phyloP scores from a whole-genome alignment of 1,140 invertebrate species.

The Cheumatopsyche charites region DNA sequence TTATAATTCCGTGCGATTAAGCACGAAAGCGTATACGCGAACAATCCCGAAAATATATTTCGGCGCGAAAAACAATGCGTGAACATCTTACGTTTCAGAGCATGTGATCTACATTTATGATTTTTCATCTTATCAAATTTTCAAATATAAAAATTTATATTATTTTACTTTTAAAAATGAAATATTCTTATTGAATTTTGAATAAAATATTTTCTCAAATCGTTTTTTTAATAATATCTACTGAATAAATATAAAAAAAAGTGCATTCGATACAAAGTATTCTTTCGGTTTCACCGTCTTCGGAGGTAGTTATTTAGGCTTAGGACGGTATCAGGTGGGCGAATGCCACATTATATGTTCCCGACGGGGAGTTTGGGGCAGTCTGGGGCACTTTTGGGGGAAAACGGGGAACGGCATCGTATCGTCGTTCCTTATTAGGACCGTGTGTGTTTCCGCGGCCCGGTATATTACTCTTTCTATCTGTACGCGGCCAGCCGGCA shows the following conservation, averaged over 20 bases:
- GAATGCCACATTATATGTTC: background rate
- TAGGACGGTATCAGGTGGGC: conserved; percentile 16
- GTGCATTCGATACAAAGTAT: no score
- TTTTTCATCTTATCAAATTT: no score
- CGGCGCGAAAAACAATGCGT: background rate
- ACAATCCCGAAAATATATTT: conserved; percentile 1
- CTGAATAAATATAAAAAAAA: no score
- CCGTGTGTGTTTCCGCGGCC: conserved; percentile 44
- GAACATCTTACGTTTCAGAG: no score
- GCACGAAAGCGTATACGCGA: background rate
- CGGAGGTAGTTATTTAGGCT: conserved; percentile 12
- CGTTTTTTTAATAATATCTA: no score
- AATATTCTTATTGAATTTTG: no score
- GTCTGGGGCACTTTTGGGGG: background rate
- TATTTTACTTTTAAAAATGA: no score
- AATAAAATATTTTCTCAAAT: no score
- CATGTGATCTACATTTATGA: no score
- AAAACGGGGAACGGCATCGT: background rate
- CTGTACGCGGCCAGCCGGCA: conserved; percentile 45
- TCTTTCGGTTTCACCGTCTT: background rate
- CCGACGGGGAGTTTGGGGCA: no score
- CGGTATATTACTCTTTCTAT: conserved; percentile 47
- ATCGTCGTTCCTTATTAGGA: conserved; percentile 46
- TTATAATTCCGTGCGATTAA: conserved; percentile 15
- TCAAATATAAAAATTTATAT: no score